Evolutionary conservation across 2,797 vertebrate genomes (phyloP), one percentile per base, ranked within the genome.

Genomic region (Cephalopachus bancanus): DNA sequence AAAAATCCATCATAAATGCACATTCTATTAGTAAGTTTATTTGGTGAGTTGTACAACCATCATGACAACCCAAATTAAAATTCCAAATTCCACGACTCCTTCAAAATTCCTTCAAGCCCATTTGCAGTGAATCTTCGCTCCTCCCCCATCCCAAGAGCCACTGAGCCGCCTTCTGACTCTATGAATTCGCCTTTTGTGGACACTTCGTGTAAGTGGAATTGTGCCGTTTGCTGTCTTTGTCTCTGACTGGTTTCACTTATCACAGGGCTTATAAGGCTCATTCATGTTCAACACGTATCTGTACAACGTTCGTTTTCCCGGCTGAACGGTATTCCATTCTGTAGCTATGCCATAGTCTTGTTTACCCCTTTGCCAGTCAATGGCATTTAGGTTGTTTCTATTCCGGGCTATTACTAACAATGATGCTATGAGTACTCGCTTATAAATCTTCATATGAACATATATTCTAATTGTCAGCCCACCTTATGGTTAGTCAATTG

Each of bases 391-490:
- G 20, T 62, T 94, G 14, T 55, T 88, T 83, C 60, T 37, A 30
- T 49, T 67, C 11, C 1, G 8, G 53, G 28, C 44, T 75, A 51
- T 74, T 89, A 28, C 60, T 37, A 94, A 78, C 49, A 83, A 91
- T 53, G 7, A 83, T 60, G 17, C n/a, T 83, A 64, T 79, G 9
- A 89, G 80, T 72, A 76, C n/a, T 83, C 8, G n/a, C 28, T 33
- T 89, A 59, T 15, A 79, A 55, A 26, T 83, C 30, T 92, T 79
- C 64, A 15, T 60, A 1, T 78, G 7, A 65, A 64, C 30, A 64
- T 64, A n/a, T 49, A 67, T 78, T 94, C 74, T 59, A 62, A 91
- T 88, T 49, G 78, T 65, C 64, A 93, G n/a, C 24, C 71, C 62
- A 53, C 8, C 75, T 79, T 44, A 44, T 44, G 44, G 44, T 44